Evolutionary conservation across 1,140 invertebrate genomes (phyloP), one percentile per base, ranked within the genome.

Genomic region (Trichonephila clavata): DNA sequence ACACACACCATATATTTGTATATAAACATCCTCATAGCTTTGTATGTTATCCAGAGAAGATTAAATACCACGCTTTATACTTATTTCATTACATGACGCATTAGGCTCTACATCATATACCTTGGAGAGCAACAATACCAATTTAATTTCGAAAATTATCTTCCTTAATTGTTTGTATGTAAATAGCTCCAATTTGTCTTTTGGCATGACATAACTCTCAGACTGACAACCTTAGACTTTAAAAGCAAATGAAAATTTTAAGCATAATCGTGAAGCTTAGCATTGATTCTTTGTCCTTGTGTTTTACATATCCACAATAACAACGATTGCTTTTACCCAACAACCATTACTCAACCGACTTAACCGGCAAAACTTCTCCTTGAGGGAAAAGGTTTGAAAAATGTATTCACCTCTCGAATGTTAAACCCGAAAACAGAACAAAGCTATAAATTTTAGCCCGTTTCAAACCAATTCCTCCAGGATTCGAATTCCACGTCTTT

Each of bases 401-500:
- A 89, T 89, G 87, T 77, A 89, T 89, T 77, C 87, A 50, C 20
- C 24, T 32, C 43, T n/a, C 61, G 65, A 16, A 24, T 87, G 32
- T 8, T 87, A n/a, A 61, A 39, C 86, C 32, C 18, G 60, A 63
- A 57, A 61, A 86, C 84, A 86, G 57, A 77, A 86, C 87, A 77
- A 77, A 89, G 87, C 87, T 77, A 89, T 89, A 89, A 89, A 89
- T 89, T 89, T 65, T 65, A 65, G 24, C 81, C 39, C 71, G 13
- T 24, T 27, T 63, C 71, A 24, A 77, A 20, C 57, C 87, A 59
- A 89, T 71, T 77, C 87, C 87, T 5, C 87, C 39, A 89, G 87
- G 87, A 71, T 77, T 89, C 87, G 65, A 89, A 77, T 89, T 77
- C 61, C 13, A 18, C 27, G 71, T 77, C 71, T 77, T 77, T 32